A percentile compares a stretch with the other conserved stretches of the same genome.
Conservation (phyloP, 2,888 invertebrate genomes). For the Pinctada fucata region DNA sequence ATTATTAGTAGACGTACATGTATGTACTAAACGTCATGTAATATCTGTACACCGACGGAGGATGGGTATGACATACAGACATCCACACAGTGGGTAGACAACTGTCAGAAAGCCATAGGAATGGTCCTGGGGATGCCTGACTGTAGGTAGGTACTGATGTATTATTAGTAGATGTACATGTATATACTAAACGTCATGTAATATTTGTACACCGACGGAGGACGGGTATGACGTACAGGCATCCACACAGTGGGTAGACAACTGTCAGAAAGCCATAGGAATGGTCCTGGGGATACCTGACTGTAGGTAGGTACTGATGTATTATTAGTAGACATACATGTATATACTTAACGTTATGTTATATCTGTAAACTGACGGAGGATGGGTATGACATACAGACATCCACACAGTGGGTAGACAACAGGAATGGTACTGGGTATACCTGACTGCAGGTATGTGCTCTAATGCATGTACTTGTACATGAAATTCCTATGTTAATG, state of each 20-base stretch:
- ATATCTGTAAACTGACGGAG: conserved; percentile 80
- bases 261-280: conserved; percentile 61
- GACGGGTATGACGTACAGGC: conserved; percentile 82
- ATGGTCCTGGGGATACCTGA: conserved; percentile 65
- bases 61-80: conserved; percentile 82
- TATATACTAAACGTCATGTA: too few relatives aligned
- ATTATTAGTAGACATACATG: too few relatives aligned
- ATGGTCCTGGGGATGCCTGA: conserved; percentile 64
- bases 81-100: conserved; percentile 71
- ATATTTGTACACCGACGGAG: conserved; percentile 81
- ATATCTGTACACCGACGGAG: conserved; percentile 81
- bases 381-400: conserved; percentile 82
- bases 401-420: conserved; percentile 71
- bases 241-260: conserved; percentile 71
- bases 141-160: conserved; percentile 56
- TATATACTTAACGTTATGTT: too few relatives aligned
- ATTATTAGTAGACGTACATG: too few relatives aligned
- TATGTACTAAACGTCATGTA: too few relatives aligned
- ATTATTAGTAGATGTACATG: too few relatives aligned
- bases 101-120: conserved; percentile 61
- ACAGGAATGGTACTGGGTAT: conserved; percentile 63
- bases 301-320: conserved; percentile 50
- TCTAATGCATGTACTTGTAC: too few relatives aligned
- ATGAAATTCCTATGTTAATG: too few relatives aligned
- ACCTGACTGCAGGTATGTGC: conserved; percentile 58